phyloP scores from a whole-genome alignment of 2,797 vertebrate genomes.

The Mionectes olivaceus region DNA sequence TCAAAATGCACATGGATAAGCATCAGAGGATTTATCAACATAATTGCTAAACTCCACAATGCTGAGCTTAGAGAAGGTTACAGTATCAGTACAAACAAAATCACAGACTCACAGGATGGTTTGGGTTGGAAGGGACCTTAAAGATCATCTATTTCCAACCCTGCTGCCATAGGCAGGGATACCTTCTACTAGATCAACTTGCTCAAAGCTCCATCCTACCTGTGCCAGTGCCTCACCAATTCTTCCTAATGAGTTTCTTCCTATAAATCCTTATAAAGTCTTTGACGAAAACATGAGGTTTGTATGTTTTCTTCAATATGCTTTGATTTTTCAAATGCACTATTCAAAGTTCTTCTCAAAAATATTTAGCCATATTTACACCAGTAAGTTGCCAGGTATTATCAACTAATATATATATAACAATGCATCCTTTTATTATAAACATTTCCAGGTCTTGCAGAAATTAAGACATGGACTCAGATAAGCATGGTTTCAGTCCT shows the following conservation, averaged over 20 bases:
- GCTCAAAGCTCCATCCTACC: background rate
- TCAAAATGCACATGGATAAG: background rate
- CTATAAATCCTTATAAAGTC: background rate
- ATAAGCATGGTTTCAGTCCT: background rate
- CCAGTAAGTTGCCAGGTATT: background rate
- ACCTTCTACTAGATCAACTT: rapidly evolving
- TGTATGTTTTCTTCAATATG: background rate
- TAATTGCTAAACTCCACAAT: background rate
- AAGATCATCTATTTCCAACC: background rate
- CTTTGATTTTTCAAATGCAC: background rate
- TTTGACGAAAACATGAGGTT: background rate
- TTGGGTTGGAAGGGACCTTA: background rate
- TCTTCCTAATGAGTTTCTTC: background rate
- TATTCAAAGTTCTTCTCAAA: background rate
- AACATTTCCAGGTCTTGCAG: background rate
- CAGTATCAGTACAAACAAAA: background rate
- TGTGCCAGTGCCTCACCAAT: rapidly evolving
- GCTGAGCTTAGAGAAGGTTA: background rate
- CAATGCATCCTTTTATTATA: background rate
- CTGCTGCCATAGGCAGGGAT: background rate
- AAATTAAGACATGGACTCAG: background rate
- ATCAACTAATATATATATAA: background rate
- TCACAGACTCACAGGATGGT: background rate
- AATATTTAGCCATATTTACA: background rate
- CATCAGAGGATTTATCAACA: background rate